Evolutionary conservation across 2,888 invertebrate genomes (phyloP).

Genomic region (Cheilosia scutellata): DNA sequence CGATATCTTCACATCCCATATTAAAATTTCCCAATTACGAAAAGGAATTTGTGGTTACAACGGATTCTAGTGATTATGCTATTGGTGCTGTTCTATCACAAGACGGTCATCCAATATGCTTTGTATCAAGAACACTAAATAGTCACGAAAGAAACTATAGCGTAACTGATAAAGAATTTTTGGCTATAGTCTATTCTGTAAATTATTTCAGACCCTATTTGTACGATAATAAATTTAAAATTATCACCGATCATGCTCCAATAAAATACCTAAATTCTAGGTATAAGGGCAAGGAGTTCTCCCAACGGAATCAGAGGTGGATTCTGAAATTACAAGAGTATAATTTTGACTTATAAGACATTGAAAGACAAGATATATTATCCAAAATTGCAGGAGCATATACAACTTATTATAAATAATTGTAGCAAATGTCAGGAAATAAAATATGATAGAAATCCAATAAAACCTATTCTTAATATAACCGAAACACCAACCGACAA

Average conservation of each 20-base stretch:
- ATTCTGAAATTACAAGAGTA: neutral
- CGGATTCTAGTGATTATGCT: constrained; percentile 64
- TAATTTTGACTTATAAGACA: constrained; percentile 29
- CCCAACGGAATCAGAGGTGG: neutral
- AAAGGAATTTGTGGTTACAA: constrained; percentile 53
- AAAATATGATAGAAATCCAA: constrained; percentile 35
- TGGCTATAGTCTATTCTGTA: constrained; percentile 57
- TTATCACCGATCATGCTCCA: constrained; percentile 57
- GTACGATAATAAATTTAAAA: constrained; percentile 61
- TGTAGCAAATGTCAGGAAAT: constrained; percentile 22
- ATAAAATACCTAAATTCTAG: constrained; percentile 62
- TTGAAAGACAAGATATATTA: constrained; percentile 54
- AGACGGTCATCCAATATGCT: constrained; percentile 58
- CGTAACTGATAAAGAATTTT: constrained; percentile 61
- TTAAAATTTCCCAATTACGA: constrained; percentile 67
- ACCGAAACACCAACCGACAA: neutral
- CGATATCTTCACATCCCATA: constrained; percentile 54
- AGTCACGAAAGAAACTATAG: constrained; percentile 60
- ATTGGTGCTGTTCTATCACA: constrained; percentile 63
- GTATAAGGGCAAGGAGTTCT: constrained; percentile 59
- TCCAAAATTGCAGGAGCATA: constrained; percentile 32
- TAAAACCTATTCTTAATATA: constrained; percentile 13
- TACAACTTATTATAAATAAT: constrained; percentile 53
- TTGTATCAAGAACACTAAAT: constrained; percentile 59
- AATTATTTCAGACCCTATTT: constrained; percentile 60